Evolutionary conservation across 2,888 invertebrate species (phyloP), one percentile per base, ranked within the genome.

Genomic region (Acrocera orbiculus): DNA sequence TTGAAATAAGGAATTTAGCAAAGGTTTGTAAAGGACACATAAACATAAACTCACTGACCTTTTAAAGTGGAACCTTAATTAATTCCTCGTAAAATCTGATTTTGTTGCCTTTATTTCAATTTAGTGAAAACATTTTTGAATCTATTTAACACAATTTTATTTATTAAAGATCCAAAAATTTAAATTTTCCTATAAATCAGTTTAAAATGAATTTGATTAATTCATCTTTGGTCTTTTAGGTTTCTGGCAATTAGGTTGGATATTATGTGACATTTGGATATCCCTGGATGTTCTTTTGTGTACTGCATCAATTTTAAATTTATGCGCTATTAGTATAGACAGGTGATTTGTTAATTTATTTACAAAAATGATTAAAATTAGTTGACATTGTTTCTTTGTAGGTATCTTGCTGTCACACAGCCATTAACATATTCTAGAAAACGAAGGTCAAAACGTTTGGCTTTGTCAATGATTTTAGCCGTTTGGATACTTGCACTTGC

Each of bases 371-470:
- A n/a, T n/a, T n/a, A n/a, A n/a, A n/a, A n/a, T n/a, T n/a, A n/a
- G 16, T 27, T 27, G 15, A 13, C 15, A 9, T 17, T 17, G 23
- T 36, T 16, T 40, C 17, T 27, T 44, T 37, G 4, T 42, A 65
- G 80, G 45, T 95, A 93, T 60, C 66, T 93, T 45, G 93, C 95
- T 14, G 90, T 95, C 35, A 92, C 90, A 27, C 77, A 83, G 50
- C 93, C 95, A 0, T 63, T 95, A 43, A 81, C 83, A 39, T 95
- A 95, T 61, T 87, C 90, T 26, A 73, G 83, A 46, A 72, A 86
- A 49, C 67, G 90, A 47, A 74, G 92, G 36, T 82, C 83, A 3
- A 82, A 82, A 61, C 70, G 83, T 39, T 61, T 86, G 38, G 89
- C 87, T 0, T 69, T 83, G 32, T 65, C 80, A 10, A 85, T 92